Conservation (phyloP, 2,888 invertebrate genomes). For the Mythimna impura region DNA sequence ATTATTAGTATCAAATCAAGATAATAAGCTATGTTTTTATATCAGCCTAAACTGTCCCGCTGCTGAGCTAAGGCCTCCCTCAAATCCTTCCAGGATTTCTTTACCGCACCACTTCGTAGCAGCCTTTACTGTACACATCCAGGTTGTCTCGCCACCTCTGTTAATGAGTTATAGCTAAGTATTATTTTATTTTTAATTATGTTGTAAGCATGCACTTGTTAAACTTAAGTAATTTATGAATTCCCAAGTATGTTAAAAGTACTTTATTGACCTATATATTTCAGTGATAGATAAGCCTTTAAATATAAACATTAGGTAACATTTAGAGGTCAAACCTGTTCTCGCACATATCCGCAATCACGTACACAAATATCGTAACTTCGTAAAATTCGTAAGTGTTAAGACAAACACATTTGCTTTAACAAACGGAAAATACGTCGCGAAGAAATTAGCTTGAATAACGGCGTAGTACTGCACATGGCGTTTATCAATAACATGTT, state of each 20-base stretch:
- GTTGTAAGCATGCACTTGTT: neutral
- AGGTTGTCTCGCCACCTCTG: too few relatives aligned
- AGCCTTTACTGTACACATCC: too few relatives aligned
- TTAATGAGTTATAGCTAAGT: too few relatives aligned
- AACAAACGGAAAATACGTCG: slow-evolving; percentile 62
- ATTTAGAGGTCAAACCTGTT: slow-evolving; percentile 83
- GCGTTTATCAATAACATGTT: slow-evolving; percentile 2
- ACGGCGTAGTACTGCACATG: slow-evolving; percentile 50
- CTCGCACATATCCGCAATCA: slow-evolving; percentile 79
- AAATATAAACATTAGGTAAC: slow-evolving; percentile 77
- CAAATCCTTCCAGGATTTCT: too few relatives aligned
- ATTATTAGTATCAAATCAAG: neutral
- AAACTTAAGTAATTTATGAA: slow-evolving; percentile 10
- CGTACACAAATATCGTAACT: slow-evolving; percentile 66
- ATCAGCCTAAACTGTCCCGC: too few relatives aligned
- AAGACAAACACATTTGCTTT: slow-evolving; percentile 71
- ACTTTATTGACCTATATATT: slow-evolving; percentile 72
- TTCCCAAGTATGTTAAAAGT: slow-evolving; percentile 41
- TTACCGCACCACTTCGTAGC: too few relatives aligned
- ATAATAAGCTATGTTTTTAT: neutral
- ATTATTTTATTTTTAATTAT: neutral
- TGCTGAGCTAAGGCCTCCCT: too few relatives aligned
- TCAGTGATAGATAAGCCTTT: slow-evolving; percentile 74
- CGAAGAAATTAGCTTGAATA: slow-evolving; percentile 22
- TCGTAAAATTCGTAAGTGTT: slow-evolving; percentile 73